Conservation (phyloP, 2,888 invertebrate genomes). For the Himalopsyche tibetana region DNA sequence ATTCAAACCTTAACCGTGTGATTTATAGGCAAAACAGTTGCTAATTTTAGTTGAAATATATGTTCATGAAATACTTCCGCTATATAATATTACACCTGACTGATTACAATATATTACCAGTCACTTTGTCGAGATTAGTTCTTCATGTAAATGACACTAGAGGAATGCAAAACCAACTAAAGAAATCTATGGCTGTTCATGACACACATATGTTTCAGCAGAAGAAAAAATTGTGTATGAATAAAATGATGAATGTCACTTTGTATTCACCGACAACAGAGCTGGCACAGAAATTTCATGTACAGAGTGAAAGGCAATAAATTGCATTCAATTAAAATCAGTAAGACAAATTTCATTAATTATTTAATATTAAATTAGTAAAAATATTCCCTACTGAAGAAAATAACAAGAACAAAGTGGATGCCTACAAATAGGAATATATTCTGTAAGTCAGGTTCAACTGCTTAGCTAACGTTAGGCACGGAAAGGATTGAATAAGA, state of each 20-base stretch:
- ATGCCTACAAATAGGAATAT: constrained; percentile 22
- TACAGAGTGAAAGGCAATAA: too few species aligned
- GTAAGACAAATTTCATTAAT: too few species aligned
- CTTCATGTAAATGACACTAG: background rate
- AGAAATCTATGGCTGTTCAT: background rate
- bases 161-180: constrained; percentile 10
- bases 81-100: background rate
- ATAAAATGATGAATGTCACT: too few species aligned
- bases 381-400: background rate
- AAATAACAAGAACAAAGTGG: background rate
- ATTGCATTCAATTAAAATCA: too few species aligned
- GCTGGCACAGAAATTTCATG: too few species aligned
- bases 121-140: background rate
- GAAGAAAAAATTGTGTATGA: too few species aligned
- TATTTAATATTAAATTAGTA: too few species aligned
- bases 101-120: background rate
- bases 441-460: background rate
- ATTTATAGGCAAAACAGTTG: background rate
- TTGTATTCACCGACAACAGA: too few species aligned
- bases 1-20: constrained; percentile 26
- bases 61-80: background rate
- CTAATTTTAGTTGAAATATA: background rate
- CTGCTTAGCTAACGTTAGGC: constrained; percentile 32
- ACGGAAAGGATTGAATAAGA: constrained; percentile 22
- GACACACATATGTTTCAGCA: background rate